A percentile compares a stretch with the other conserved stretches of the same genome.
Evolutionary conservation across 2,797 vertebrate genomes (phyloP).

Genomic region (Lerista edwardsae): DNA sequence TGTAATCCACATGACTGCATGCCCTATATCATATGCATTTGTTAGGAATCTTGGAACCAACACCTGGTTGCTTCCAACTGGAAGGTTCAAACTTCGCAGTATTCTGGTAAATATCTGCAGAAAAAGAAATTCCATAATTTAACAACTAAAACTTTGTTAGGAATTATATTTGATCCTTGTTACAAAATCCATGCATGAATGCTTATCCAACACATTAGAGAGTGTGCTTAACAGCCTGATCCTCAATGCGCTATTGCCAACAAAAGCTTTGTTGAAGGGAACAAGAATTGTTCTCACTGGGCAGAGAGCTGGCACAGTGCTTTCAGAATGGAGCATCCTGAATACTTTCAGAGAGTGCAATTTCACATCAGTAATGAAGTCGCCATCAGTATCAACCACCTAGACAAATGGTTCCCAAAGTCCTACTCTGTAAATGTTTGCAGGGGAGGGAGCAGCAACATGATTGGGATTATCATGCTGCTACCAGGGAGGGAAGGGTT

Average conservation of each 20-base stretch:
- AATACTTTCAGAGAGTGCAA: not conserved
- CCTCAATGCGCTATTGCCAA: not conserved
- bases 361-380: not conserved
- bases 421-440: no score
- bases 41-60: slow-evolving; percentile 91
- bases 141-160: not conserved
- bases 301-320: not conserved
- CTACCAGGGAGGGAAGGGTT: no score
- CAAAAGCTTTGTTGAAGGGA: not conserved
- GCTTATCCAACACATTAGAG: not conserved
- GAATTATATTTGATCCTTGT: not conserved
- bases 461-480: no score
- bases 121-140: not conserved
- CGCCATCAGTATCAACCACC: not conserved
- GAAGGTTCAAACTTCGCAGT: slow-evolving; percentile 94
- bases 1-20: slow-evolving; percentile 95
- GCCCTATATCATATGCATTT: slow-evolving; percentile 93
- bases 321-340: not conserved
- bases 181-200: not conserved
- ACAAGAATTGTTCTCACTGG: not conserved
- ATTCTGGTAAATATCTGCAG: slow-evolving; percentile 94
- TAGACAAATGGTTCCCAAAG: no score
- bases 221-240: not conserved
- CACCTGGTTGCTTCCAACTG: slow-evolving; percentile 94
- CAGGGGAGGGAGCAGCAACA: no score